A percentile compares a stretch with the other conserved stretches of the same genome.
phyloP scores from a whole-genome alignment of 2,888 invertebrate species.

The Antitype chi region DNA sequence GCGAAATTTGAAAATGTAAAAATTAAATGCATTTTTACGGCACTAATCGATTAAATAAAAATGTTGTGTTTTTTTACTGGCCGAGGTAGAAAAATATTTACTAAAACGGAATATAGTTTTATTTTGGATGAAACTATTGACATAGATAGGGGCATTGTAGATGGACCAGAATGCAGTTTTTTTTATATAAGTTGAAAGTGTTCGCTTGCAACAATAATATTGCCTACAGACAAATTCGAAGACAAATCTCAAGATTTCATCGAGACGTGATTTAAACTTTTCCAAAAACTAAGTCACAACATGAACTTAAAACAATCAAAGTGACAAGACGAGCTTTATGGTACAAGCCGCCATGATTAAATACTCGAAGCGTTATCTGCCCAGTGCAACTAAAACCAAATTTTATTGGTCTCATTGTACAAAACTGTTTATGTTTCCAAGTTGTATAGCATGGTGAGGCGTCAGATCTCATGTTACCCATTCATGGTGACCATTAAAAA shows the following conservation, averaged over 20 bases:
- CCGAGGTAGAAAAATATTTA: neutral
- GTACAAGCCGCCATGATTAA: conserved; percentile 66
- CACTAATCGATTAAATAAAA: too few relatives aligned
- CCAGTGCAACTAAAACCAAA: conserved; percentile 82
- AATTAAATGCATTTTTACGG: too few relatives aligned
- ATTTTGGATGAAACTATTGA: neutral
- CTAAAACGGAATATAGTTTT: neutral
- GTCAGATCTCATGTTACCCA: conserved; percentile 87
- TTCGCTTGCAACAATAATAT: neutral
- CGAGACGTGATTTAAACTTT: conserved; percentile 17
- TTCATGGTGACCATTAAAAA: conserved; percentile 89
- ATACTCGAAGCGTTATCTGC: conserved; percentile 67
- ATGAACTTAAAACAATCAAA: conserved; percentile 48
- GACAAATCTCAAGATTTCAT: conserved; percentile 6
- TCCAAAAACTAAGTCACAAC: conserved; percentile 46
- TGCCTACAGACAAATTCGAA: neutral
- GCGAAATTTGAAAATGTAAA: too few relatives aligned
- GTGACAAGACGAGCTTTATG: conserved; percentile 60
- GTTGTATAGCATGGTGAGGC: conserved; percentile 73
- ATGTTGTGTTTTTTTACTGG: too few relatives aligned
- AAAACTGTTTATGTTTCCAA: conserved; percentile 86
- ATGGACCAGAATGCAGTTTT: too few relatives aligned
- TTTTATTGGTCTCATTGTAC: conserved; percentile 82
- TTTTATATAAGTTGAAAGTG: neutral
- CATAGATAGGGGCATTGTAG: neutral